phyloP scores from a whole-genome alignment of 1,140 invertebrate species.

The Brachionus plicatilis region DNA sequence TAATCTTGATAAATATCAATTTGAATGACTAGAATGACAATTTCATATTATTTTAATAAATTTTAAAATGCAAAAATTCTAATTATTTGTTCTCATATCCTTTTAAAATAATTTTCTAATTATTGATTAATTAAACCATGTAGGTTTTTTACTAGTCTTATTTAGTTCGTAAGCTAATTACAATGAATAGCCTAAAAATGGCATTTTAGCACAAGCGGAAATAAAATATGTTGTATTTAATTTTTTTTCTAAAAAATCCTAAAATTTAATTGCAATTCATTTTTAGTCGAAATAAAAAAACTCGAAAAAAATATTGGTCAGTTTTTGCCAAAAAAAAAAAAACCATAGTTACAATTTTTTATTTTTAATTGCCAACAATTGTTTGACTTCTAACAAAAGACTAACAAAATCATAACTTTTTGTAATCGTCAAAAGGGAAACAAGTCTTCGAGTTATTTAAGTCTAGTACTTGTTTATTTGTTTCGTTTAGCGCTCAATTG shows the following conservation, averaged over 20 bases:
- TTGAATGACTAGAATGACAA: neutral
- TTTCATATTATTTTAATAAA: no score
- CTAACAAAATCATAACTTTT: neutral
- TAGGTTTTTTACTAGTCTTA: neutral
- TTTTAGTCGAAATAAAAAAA: neutral
- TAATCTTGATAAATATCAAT: neutral
- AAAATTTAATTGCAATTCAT: no score
- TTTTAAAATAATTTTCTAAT: no score
- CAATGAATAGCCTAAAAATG: neutral
- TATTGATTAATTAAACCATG: neutral
- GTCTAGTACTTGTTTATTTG: neutral
- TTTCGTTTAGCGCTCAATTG: neutral
- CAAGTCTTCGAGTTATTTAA: neutral
- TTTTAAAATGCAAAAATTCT: no score
- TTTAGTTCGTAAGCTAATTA: neutral
- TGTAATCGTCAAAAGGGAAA: neutral
- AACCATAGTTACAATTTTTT: neutral
- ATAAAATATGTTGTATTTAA: no score
- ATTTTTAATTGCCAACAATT: neutral
- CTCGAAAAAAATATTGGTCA: neutral
- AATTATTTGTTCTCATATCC: no score
- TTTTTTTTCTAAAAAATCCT: no score
- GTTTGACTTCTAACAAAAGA: neutral
- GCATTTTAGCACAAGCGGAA: no score
- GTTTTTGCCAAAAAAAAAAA: neutral